Base-by-base conservation (phyloP, 2,797 vertebrate species). In the Melanotaenia pygmaea region DNA sequence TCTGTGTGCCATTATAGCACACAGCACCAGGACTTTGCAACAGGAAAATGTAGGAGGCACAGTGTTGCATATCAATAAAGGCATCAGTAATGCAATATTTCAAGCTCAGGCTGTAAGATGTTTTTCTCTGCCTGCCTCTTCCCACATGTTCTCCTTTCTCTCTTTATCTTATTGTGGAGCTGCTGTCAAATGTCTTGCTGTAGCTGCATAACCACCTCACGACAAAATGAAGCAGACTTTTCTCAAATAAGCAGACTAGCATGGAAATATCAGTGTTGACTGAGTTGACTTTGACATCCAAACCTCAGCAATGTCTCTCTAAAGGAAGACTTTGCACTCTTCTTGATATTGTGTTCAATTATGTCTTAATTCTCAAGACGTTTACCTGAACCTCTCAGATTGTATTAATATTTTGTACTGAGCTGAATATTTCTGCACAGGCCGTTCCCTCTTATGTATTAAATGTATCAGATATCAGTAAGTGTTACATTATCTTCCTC, bases 101-200 rank as follows among this genome's bases (percentile, higher is more conserved):
- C 74, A 80, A 83, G 70, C 74, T 64, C 50, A 80, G 64, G 74
- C 76, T 81, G 53, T 79, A 80, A 86, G 83, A 72, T 75, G 57
- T 80, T 63, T 80, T 45, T 80, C 56, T 79, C 54, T 76, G 65
- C 32, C 61, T 60, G 47, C 61, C 68, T 75, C 57, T 74, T 32
- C 37, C 67, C 64, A 54, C 66, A 62, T 26, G 30, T 72, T 64
- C 67, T 64, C 32, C 30, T 64, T 47, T 62, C 43, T 67, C 59
- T 75, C 72, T 82, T 70, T 65, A 79, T 86, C 57, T 79, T 83
- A 59, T 67, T 84, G 75, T 74, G 76, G 72, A 82, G 81, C 81
- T 32, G 71, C 74, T 84, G 77, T 82, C 81, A 79, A 70, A 72
- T 70, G 62, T 54, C 67, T 34, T 22, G 63, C 50, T 74, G 68